These are phyloP conservation scores for Calliopum simillimum DNA, from an alignment of 2,888 invertebrate species.

Conservation along the genomic window DNA sequence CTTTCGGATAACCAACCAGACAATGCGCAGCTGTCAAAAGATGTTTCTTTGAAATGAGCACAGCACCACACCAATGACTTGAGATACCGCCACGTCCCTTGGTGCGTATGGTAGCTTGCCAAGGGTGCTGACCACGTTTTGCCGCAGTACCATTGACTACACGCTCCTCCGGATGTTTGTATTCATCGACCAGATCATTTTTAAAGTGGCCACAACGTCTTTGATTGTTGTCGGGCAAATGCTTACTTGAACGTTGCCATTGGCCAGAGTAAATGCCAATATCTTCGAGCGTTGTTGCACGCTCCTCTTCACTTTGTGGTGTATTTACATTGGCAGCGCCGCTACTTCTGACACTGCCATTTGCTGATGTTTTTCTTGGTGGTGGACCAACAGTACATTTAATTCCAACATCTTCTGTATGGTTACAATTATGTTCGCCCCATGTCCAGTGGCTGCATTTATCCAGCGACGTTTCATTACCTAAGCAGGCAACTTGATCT, in stretches of 20 bases:
- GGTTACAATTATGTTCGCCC: conserved; percentile 79
- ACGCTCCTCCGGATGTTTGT: conserved; percentile 69
- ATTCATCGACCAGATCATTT: conserved; percentile 61
- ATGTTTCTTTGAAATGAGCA: conserved; percentile 74
- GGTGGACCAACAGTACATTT: conserved; percentile 58
- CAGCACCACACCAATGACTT: conserved; percentile 81
- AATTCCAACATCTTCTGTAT: conserved; percentile 79
- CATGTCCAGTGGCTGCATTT: conserved; percentile 76
- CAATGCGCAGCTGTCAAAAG: conserved; percentile 82
- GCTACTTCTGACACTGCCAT: neutral
- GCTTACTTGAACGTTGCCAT: conserved; percentile 62
- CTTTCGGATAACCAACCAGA: conserved; percentile 75
- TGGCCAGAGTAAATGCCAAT: conserved; percentile 55
- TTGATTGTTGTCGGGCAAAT: conserved; percentile 54
- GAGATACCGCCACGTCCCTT: conserved; percentile 70
- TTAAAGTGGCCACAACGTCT: conserved; percentile 70
- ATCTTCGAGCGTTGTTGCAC: conserved; percentile 50
- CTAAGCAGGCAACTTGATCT: conserved; percentile 76
- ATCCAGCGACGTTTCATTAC: conserved; percentile 74
- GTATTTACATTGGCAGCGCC: conserved; percentile 33
- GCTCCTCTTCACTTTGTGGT: neutral
- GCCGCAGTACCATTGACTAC: conserved; percentile 75
- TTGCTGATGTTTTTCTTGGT: conserved; percentile 42
- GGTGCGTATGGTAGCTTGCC: conserved; percentile 79
- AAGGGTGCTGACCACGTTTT: conserved; percentile 76